Base-by-base conservation (phyloP, 2,797 vertebrate species). In the Tenualosa thibaudeaui region DNA sequence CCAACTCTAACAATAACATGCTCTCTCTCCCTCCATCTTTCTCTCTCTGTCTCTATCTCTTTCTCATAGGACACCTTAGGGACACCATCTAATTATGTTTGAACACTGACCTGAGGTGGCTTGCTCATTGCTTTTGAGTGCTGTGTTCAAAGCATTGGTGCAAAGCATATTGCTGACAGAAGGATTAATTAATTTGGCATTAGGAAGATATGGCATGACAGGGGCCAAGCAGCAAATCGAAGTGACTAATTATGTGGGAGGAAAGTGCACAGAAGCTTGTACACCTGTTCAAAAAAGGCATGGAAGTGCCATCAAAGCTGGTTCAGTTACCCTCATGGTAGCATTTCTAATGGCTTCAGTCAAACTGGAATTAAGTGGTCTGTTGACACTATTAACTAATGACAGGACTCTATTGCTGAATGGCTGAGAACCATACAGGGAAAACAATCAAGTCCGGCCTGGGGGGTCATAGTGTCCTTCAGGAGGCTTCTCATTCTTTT, bases 91-190 rank as follows among this genome's bases (percentile, higher is more conserved):
- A 65, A 65, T 65, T 65, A 65, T 71, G 65, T 71, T 17, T 71
- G 31, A 71, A 71, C 65, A 46, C 37, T 78, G 71, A 78, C 37
- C 71, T 78, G 15, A 43, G 71, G 4, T 78, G 37, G 58, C 71
- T 78, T 40, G n/a, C 58, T 62, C 58, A 62, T 62, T 62, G 58
- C 58, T 62, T 62, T 24, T n/a, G n/a, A 62, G 58, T 62, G 58
- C 71, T 43, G 5, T 46, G 3, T 7, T 78, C 71, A 78, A 78
- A 43, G 15, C 40, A 40, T 9, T 78, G 71, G 43, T 46, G 71
- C 71, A 46, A 46, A 46, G 71, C 37, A 46, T 46, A 78, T 78
- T 17, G 5, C 71, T 78, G 71, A 78, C 71, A 78, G 71, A 22
- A 5, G 19, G 40, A 78, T 78, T 43, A 78, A 78, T 78, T 43